phyloP scores from a whole-genome alignment of 2,113 vertebrate genomes.

The Pollimyrus isidori region DNA sequence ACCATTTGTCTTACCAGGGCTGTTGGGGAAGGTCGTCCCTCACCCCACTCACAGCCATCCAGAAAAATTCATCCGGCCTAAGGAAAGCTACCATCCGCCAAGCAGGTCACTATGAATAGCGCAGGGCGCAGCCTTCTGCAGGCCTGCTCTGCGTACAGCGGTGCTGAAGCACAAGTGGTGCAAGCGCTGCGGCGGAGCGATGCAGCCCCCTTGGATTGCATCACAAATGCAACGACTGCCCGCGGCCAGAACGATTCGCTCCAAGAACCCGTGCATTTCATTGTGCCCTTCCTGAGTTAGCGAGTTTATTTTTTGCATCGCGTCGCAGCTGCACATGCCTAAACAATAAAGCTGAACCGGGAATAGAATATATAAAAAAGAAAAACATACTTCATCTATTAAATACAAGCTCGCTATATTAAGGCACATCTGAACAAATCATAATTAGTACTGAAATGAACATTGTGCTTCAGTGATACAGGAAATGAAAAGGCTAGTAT shows the following conservation, averaged over 20 bases:
- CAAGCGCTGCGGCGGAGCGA: background rate
- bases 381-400: background rate
- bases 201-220: background rate
- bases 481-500: background rate
- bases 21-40: background rate
- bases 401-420: background rate
- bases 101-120: background rate
- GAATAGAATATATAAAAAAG: background rate
- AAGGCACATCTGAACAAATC: background rate
- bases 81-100: background rate
- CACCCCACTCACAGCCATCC: background rate
- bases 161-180: background rate
- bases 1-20: background rate
- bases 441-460: background rate
- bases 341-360: background rate
- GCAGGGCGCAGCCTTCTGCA: background rate
- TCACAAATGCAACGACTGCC: background rate
- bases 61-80: background rate
- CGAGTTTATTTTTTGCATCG: background rate
- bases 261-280: background rate
- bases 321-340: background rate
- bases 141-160: background rate
- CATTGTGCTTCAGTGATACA: constrained; percentile 3
- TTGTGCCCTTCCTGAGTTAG: background rate
- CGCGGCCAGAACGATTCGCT: background rate